Base-by-base conservation (phyloP, 2,113 vertebrate species). In the Notiomystis cincta region DNA sequence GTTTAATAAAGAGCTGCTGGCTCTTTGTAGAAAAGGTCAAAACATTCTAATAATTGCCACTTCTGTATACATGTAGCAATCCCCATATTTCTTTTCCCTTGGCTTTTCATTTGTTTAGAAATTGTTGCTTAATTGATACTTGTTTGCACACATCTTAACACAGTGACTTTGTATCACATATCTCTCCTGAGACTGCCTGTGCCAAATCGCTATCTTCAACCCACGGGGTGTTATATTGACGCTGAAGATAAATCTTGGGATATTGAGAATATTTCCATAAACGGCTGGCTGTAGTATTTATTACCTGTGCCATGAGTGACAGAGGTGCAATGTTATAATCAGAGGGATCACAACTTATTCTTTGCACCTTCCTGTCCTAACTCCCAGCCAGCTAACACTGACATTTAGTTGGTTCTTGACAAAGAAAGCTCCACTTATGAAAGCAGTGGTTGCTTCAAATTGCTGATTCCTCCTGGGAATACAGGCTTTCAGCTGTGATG, bases 331-430 rank as follows among this genome's bases (percentile, higher is more conserved):
- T 2, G 2, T 37, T 87, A 62, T 47, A 82, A 87, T 88, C 89
- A 91, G 54, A 76, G 27, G 10, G 21, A 91, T 60, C 58, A 54
- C 66, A 85, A 23, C 60, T 82, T 90, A 62, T 62, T 85, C 57
- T 86, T 78, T 92, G 40, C 65, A 89, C 45, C 31, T 89, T 93
- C 69, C 66, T 69, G 51, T 65, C 45, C 76, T 93, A 92, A 90
- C 65, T 89, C 72, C 64, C 75, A 72, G 64, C 64, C 82, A 78
- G 56, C 56, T 86, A 92, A 93, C 67, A 67, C 35, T 92, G 95
- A 90, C 72, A 95, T 96, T 94, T 93, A 89, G 95, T n/a, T 78
- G 78, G 71, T 7, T 94, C 85, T 92, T 90, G 82, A 92, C 80
- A 81, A 85, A 96, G 93, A 75, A 92, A 83, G 67, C 76, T 64